phyloP scores from a whole-genome alignment of 2,113 vertebrate species.

The Hypocryptadius cinnamomeus region DNA sequence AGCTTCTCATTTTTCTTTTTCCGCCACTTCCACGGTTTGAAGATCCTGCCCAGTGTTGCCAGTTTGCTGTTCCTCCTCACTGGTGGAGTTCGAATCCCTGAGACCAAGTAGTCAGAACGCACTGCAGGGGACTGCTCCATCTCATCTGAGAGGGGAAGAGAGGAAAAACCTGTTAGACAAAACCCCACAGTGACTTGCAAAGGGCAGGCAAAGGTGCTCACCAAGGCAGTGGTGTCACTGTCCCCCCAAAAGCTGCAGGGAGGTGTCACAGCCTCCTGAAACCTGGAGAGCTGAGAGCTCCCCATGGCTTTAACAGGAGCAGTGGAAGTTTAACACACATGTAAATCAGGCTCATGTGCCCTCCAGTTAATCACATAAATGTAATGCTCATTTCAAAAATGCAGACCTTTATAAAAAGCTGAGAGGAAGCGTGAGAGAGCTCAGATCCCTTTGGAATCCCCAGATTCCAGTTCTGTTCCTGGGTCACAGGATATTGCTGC shows the following conservation, averaged over 20 bases:
- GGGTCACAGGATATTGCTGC: slow-evolving; percentile 1
- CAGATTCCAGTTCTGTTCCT: background rate
- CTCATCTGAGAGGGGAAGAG: slow-evolving; percentile 72
- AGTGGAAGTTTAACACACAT: background rate
- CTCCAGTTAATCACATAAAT: background rate
- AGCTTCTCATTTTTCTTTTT: slow-evolving; percentile 97
- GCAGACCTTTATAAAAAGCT: background rate
- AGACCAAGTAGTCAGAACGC: slow-evolving; percentile 84
- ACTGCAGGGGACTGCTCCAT: slow-evolving; percentile 87
- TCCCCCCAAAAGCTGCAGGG: background rate
- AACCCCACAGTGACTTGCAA: background rate
- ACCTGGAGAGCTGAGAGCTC: background rate
- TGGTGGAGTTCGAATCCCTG: slow-evolving; percentile 89
- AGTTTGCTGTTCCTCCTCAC: slow-evolving; percentile 91
- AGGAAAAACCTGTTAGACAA: background rate
- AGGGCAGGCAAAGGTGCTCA: background rate
- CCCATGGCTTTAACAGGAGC: background rate
- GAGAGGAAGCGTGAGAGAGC: background rate
- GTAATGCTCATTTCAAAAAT: background rate
- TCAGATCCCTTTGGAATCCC: background rate
- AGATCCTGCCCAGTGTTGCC: slow-evolving; percentile 92
- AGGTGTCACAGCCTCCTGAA: background rate
- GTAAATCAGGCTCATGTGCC: background rate
- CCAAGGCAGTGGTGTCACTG: background rate
- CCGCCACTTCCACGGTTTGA: slow-evolving; percentile 98